phyloP scores from a whole-genome alignment of 2,797 vertebrate species.

The Characodon lateralis region DNA sequence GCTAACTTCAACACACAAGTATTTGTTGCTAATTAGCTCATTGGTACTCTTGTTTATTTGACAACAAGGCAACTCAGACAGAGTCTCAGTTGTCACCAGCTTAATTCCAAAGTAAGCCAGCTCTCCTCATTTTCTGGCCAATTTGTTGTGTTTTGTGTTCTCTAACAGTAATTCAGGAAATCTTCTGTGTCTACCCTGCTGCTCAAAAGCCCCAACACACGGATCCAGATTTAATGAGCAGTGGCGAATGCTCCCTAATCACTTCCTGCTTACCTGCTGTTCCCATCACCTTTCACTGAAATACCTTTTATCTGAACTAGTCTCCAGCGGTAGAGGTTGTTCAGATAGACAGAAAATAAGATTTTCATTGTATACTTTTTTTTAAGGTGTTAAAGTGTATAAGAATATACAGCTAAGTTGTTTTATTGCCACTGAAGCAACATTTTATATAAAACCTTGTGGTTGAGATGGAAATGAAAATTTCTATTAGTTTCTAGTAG shows the following conservation, averaged over 20 bases:
- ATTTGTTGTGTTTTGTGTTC: slow-evolving; percentile 53
- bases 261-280: slow-evolving; percentile 47
- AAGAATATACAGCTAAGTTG: neutral
- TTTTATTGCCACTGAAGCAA: neutral
- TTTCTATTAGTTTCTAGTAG: neutral
- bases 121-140: slow-evolving; percentile 59
- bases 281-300: slow-evolving; percentile 28
- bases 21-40: slow-evolving; percentile 65
- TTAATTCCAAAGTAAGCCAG: slow-evolving; percentile 61
- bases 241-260: slow-evolving; percentile 53
- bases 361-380: neutral
- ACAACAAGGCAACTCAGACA: slow-evolving; percentile 50
- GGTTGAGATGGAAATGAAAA: neutral
- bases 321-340: slow-evolving; percentile 23
- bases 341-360: neutral
- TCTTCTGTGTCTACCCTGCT: slow-evolving; percentile 48
- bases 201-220: slow-evolving; percentile 56
- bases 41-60: slow-evolving; percentile 58
- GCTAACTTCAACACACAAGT: slow-evolving; percentile 17
- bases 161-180: neutral
- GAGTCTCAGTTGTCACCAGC: slow-evolving; percentile 57
- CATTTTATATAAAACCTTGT: neutral
- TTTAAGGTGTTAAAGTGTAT: too few species aligned
- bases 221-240: slow-evolving; percentile 66
- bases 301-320: neutral